Conservation (phyloP, 2,888 invertebrate species). For the Phymatocera aterrima region DNA sequence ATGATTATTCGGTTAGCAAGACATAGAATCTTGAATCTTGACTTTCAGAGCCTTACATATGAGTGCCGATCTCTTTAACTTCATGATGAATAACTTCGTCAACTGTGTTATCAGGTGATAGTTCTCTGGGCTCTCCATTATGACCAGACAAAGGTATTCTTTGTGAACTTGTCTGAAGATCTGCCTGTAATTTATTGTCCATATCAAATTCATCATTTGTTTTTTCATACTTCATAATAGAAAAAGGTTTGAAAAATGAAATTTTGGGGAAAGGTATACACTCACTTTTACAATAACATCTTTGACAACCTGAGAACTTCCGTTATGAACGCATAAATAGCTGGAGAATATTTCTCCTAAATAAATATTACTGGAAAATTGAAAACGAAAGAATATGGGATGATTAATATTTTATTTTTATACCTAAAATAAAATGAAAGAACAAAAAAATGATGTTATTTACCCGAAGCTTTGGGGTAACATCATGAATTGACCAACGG, state of each 20-base stretch:
- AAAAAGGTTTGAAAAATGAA: too few species aligned
- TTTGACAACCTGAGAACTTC: conserved; percentile 89
- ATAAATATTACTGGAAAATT: conserved; percentile 88
- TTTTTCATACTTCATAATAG: too few species aligned
- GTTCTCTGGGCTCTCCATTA: conserved; percentile 77
- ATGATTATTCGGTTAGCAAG: neutral
- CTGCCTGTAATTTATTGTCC: conserved; percentile 80
- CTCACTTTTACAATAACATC: conserved; percentile 89
- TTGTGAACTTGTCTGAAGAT: conserved; percentile 95
- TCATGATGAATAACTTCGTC: conserved; percentile 98
- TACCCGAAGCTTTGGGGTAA: conserved; percentile 98
- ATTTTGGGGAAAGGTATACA: too few species aligned
- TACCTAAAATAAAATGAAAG: neutral
- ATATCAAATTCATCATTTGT: conserved; percentile 24
- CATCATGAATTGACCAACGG: conserved; percentile 93
- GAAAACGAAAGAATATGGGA: too few species aligned
- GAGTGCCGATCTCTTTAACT: conserved; percentile 99
- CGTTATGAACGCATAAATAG: conserved; percentile 97
- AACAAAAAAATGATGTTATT: conserved; percentile 46
- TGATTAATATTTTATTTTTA: neutral
- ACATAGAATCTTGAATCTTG: neutral
- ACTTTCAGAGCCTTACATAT: conserved; percentile 82
- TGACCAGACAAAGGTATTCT: conserved; percentile 88
- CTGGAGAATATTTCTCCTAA: conserved; percentile 99
- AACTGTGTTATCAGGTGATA: conserved; percentile 88